Evolutionary conservation across 2,888 invertebrate species (phyloP).

Genomic region (Petrolisthes manimaculis): DNA sequence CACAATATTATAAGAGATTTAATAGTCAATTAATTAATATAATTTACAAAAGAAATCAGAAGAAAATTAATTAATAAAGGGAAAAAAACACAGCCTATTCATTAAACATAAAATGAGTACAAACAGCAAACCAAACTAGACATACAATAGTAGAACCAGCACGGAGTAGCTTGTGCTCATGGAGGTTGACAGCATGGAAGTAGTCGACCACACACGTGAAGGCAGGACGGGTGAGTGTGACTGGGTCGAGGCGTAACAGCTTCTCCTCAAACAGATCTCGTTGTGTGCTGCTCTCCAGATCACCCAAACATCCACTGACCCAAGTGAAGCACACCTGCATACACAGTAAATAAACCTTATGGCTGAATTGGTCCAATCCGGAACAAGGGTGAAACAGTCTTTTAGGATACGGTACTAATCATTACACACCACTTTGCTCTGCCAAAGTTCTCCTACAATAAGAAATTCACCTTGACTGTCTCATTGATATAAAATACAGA

Average conservation of each 20-base stretch:
- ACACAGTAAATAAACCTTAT: background rate
- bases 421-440: too few species aligned
- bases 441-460: too few species aligned
- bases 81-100: too few species aligned
- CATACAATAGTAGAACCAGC: constrained; percentile 55
- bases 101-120: background rate
- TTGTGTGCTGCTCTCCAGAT: constrained; percentile 71
- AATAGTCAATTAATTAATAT: too few species aligned
- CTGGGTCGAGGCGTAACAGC: constrained; percentile 71
- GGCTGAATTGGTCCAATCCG: too few species aligned
- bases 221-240: constrained; percentile 70
- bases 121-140: background rate
- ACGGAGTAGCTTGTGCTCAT: constrained; percentile 56
- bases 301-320: constrained; percentile 71
- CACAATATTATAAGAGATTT: too few species aligned
- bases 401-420: too few species aligned
- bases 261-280: constrained; percentile 71
- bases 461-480: too few species aligned
- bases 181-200: constrained; percentile 71
- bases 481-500: too few species aligned
- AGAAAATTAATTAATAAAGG: background rate
- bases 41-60: background rate
- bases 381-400: too few species aligned
- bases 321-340: constrained; percentile 71
- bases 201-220: constrained; percentile 71